These are phyloP conservation scores for Caenorhabditis elegans DNA, from an alignment of 1,140 invertebrate species.

Conservation along the genomic window DNA sequence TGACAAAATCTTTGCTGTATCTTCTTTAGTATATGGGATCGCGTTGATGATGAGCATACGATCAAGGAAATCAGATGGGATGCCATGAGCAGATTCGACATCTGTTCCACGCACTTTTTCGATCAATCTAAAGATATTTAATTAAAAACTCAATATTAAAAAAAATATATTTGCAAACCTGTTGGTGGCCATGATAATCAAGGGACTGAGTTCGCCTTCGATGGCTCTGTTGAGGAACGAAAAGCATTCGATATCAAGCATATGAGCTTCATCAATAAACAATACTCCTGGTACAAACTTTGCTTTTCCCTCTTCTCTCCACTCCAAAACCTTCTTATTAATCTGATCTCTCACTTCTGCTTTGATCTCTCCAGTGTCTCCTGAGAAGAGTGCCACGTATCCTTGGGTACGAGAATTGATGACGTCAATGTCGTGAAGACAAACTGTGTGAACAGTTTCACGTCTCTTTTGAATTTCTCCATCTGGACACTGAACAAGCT, in stretches of 20 bases:
- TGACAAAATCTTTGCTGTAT: conserved; percentile 42
- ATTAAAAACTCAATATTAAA: neutral
- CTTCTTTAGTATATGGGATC: conserved; percentile 79
- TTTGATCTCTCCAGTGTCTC: conserved; percentile 98
- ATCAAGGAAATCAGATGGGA: conserved; percentile 93
- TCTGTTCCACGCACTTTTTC: conserved; percentile 86
- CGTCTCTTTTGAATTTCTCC: conserved; percentile 94
- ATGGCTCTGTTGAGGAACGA: conserved; percentile 95
- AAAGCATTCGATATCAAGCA: conserved; percentile 99
- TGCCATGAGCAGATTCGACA: conserved; percentile 89
- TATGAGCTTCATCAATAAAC: conserved; percentile 76
- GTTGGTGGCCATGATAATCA: conserved; percentile 99
- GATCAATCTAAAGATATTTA: neutral
- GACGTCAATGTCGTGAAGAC: conserved; percentile 90
- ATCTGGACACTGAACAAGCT: conserved; percentile 96
- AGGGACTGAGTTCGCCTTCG: conserved; percentile 94
- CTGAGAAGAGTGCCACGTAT: conserved; percentile 93
- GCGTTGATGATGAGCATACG: conserved; percentile 89
- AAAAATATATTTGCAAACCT: neutral
- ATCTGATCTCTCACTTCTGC: conserved; percentile 96
- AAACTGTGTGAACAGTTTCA: conserved; percentile 96
- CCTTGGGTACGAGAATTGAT: conserved; percentile 71
- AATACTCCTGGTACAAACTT: conserved; percentile 90
- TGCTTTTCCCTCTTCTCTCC: conserved; percentile 97
- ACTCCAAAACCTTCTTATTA: conserved; percentile 95